Base-by-base conservation (phyloP, 2,797 vertebrate genomes). In the Microhierax caerulescens region DNA sequence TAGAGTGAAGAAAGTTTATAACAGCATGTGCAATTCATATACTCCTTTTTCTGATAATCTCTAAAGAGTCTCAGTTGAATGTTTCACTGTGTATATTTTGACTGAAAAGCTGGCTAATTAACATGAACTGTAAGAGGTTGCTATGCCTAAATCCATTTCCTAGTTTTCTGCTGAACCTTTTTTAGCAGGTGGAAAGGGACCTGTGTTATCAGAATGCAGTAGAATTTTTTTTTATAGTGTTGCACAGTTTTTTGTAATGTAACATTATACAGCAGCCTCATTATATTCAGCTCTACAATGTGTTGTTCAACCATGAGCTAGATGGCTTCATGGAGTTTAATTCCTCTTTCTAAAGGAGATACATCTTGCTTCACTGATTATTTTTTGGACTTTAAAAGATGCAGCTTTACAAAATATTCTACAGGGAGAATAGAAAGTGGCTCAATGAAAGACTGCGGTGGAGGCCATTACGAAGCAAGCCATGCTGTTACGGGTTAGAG, bases 311-410 rank as follows among this genome's bases (percentile, higher is more conserved):
- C 63, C 67, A 73, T 93, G 80, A 95, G 83, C 84, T 87, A 85
- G 88, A 94, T 95, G 88, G 77, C 70, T 94, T 91, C 73, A 59
- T 88, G 93, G 75, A 88, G 69, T 86, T 95, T 86, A 88, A 90
- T 95, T 88, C 74, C 88, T 86, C 51, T 50, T 88, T 90, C 77
- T 79, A 84, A 93, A 82, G 74, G 68, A 86, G 54, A 41, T 88
- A 59, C 70, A 93, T 90, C 90, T 95, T 92, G 73, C 88, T 95
- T 94, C 95, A 87, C 67, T 91, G 85, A 56, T 90, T 97, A 59
- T 93, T 90, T 94, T 82, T 67, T 95, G 90, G 87, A 88, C 85
- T 95, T 92, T 82, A 81, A 94, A 85, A 81, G 61, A 75, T 69
- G 54, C 90, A 90, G 68, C 79, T 94, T 93, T 61, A 85, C 60